Base-by-base conservation (phyloP, 2,113 vertebrate genomes). In the Corythornis madagascariensis region DNA sequence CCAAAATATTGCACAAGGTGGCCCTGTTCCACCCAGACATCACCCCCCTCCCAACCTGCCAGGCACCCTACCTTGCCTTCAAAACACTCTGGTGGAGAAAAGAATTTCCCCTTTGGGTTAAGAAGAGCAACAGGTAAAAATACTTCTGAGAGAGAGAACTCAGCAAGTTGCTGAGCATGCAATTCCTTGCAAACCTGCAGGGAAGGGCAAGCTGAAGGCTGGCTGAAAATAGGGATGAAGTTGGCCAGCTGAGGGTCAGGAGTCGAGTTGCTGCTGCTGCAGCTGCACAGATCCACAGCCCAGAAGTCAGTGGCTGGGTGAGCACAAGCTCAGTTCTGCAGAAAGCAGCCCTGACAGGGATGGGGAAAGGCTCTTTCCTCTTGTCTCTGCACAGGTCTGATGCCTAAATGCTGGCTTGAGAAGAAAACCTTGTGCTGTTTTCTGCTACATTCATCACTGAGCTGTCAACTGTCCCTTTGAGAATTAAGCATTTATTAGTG, bases 1-100 rank as follows among this genome's bases (percentile, higher is more conserved):
- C 82, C 94, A 95, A 94, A 94, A 86, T 18, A 87, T 48, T 94
- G 85, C 93, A 95, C 88, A 96, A 95, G 87, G 82, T 89, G 47
- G 75, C 85, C 82, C 85, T 94, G 79, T 91, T 89, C 67, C 75
- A 86, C 33, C 8, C 60, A 94, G 87, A 95, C 88, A 86, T 73
- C 78, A 69, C 64, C 55, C 42, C 33, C 29, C 84, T 72, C 67
- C 31, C 72, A 83, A 43, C 17, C 72, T 0, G 3, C 35, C 75
- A 91, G 85, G 80, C 82, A 70, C 87, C 73, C 57, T 87, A 92
- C 50, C 13, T 31, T 85, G 71, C 67, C 61, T 88, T 88, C 28
- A 83, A 92, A 94, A 95, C 88, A 91, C 29, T 50, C 21, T 11
- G 71, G 45, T 89, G 29, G 83, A 74, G 73, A 90, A 92, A 91